Evolutionary conservation across 2,797 vertebrate genomes (phyloP), one percentile per base, ranked within the genome.

Genomic region (Xerus rutilus): DNA sequence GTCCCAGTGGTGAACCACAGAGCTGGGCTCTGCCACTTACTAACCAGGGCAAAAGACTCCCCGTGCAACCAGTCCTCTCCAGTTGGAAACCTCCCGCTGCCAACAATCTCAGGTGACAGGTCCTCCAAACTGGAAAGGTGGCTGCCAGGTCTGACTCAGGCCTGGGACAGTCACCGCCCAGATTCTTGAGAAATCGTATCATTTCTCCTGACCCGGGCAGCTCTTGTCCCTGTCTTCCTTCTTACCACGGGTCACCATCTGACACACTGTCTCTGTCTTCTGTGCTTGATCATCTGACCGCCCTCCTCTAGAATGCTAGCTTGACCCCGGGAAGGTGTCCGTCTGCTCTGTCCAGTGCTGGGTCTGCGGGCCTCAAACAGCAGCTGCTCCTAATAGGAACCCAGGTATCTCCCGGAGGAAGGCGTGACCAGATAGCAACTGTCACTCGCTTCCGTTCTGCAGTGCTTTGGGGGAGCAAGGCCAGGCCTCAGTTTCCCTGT

Each of bases 231-330:
- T 5, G 5, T 13, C 13, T 4, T 28, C 35, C 59, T 45, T 32
- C 32, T 5, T 0, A 20, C 54, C 5, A 30, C 47, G n/a, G 3
- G 35, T 4, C 85, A n/a, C 21, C 25, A 0, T 30, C 73, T 13
- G 54, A 35, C 30, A 74, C 3, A 8, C 7, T 96, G 20, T 20
- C 9, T 8, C 0, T 9, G 0, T 23, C 49, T 25, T 1, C 23
- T 0, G 2, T 18, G n/a, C 14, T 49, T 49, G 35, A 9, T 21
- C 1, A 54, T 15, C 28, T 17, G 1, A 77, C 32, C 2, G 3
- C 10, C 52, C 11, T 0, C 20, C 35, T 7, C 67, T 5, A 15
- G 65, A 21, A 15, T 0, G 21, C 59, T 45, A 28, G 54, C 49
- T 67, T 73, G 67, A 45, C 70, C n/a, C 9, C 25, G 23, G 32